Conservation (phyloP, 2,797 vertebrate genomes). For the Myioborus miniatus region DNA sequence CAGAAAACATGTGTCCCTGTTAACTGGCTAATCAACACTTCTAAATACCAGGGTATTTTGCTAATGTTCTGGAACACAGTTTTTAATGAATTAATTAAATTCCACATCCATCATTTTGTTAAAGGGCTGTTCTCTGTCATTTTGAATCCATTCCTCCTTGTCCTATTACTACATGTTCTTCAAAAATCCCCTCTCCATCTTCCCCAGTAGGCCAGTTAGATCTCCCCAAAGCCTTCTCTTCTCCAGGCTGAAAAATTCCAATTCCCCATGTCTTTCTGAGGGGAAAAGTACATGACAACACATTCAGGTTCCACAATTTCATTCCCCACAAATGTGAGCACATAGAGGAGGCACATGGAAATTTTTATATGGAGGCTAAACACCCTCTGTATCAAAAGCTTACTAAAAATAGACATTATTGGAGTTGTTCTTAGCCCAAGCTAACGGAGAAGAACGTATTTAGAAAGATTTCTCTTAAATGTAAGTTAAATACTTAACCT, state of each 20-base stretch:
- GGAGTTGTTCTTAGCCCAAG: not conserved
- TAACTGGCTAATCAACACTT: not conserved
- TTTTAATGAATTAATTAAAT: not conserved
- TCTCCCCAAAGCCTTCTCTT: not conserved
- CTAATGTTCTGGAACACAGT: not conserved
- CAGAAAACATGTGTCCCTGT: not conserved
- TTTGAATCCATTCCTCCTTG: not conserved
- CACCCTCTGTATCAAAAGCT: not conserved
- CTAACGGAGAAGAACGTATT: not conserved
- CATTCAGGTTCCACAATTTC: not conserved
- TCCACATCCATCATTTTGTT: not conserved
- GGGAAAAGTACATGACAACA: not conserved
- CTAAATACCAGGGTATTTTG: not conserved
- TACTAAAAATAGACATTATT: not conserved
- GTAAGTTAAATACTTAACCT: not conserved
- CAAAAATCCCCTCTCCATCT: not conserved
- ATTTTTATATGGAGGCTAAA: not conserved
- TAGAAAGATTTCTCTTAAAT: not conserved
- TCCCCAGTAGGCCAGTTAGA: not conserved
- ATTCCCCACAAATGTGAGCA: not conserved
- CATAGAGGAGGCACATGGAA: not conserved
- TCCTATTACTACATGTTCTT: not conserved
- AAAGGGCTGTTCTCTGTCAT: not conserved
- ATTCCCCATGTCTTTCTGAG: not conserved
- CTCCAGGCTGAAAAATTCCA: not conserved